phyloP scores from a whole-genome alignment of 2,113 vertebrate species.

The Microcebus ravelobensis region DNA sequence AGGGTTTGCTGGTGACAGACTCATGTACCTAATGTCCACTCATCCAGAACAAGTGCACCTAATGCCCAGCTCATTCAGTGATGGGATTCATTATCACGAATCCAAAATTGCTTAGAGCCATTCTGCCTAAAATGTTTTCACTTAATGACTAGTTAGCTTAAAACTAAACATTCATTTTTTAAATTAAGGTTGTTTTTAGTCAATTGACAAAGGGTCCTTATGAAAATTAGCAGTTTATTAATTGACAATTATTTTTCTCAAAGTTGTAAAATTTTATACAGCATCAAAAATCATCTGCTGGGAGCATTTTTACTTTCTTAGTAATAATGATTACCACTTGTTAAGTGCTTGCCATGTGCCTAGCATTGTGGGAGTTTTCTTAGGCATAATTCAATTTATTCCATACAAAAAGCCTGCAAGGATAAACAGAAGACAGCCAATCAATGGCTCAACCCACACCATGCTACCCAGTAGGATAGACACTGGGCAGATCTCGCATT shows the following conservation, averaged over 20 bases:
- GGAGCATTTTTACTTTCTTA: background rate
- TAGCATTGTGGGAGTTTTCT: background rate
- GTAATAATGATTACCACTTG: background rate
- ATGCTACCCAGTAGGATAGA: background rate
- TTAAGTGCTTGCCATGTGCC: background rate
- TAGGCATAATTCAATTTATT: fast-evolving
- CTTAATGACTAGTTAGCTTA: background rate
- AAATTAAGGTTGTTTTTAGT: background rate
- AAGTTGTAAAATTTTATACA: background rate
- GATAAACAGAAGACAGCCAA: no score
- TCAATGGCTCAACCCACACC: no score
- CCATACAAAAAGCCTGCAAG: background rate
- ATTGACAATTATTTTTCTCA: background rate
- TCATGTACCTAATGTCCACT: fast-evolving
- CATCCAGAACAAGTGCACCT: background rate
- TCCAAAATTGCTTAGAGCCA: background rate
- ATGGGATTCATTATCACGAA: background rate
- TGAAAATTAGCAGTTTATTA: background rate
- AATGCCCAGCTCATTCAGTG: fast-evolving
- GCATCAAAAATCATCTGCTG: background rate
- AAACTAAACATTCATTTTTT: background rate
- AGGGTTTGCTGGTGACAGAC: background rate
- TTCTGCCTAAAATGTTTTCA: background rate
- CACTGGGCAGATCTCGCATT: no score
- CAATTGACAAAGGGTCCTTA: background rate